phyloP scores from a whole-genome alignment of 2,888 invertebrate species.

The Chymomyza procnemis region DNA sequence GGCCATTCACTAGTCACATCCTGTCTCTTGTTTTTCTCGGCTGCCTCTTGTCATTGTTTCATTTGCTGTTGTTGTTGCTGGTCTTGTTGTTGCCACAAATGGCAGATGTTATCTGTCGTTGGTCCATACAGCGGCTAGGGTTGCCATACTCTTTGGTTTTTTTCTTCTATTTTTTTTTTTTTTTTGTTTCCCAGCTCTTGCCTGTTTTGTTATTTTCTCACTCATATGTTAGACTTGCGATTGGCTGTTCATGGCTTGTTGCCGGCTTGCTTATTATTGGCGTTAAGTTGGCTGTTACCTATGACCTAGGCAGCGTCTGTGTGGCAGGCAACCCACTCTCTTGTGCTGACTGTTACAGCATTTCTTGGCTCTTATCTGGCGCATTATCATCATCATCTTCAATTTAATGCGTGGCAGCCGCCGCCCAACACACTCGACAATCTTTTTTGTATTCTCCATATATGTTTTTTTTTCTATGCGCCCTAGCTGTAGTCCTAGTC shows the following conservation, averaged over 20 bases:
- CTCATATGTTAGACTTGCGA: constrained; percentile 28
- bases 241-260: constrained; percentile 63
- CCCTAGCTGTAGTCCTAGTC: neutral
- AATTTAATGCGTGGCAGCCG: constrained; percentile 69
- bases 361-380: constrained; percentile 42
- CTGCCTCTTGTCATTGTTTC: constrained; percentile 6
- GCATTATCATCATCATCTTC: constrained; percentile 72
- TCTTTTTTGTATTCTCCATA: neutral
- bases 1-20: neutral
- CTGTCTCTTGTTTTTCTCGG: neutral
- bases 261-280: constrained; percentile 60
- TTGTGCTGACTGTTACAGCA: neutral
- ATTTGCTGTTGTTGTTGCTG: constrained; percentile 14
- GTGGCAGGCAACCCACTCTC: neutral
- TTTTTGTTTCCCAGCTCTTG: neutral
- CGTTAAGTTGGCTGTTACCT: constrained; percentile 68
- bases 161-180: neutral
- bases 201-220: neutral
- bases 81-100: constrained; percentile 14
- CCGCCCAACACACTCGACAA: constrained; percentile 59
- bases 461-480: constrained; percentile 29
- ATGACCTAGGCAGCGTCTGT: constrained; percentile 55
- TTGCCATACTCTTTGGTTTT: neutral
- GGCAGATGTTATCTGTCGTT: constrained; percentile 21
- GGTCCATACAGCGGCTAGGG: neutral